Evolutionary conservation across 92 coral and sea anemone species (phyloP), one percentile per base, ranked within the genome.

Genomic region (Hydrozoanthus gracilis): DNA sequence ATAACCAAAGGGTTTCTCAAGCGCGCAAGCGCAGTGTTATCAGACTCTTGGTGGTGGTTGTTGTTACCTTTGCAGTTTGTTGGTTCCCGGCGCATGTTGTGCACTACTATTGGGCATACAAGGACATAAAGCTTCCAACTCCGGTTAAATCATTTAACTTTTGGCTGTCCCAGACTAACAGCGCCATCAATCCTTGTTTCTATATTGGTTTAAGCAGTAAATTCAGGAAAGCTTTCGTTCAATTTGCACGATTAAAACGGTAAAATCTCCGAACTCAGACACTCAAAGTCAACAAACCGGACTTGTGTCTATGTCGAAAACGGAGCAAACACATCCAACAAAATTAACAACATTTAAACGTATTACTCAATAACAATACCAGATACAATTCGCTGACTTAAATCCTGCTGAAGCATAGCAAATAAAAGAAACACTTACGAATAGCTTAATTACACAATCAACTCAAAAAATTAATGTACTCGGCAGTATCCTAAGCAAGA

Each of bases 1-100:
- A 80, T 61, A 80, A 80, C 11, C 9, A n/a, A 12, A 60, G 85
- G 11, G 16, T 80, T 6, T 61, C 74, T 0, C 85, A 80, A 46
- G 61, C 58, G 46, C 85, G 85, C 48, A 80, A 80, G 60, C 85
- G 85, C 58, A 80, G 8, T 18, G 85, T 80, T 8, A 80, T 80
- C 11, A 64, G 85, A 80, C 58, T 80, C 54, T 61, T 80, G 44
- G 73, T 80, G 11, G 74, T 80, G 5, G 49, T 80, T 80, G 85
- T 80, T 7, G 6, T 80, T 14, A 49, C 73, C 44, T 80, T 80
- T 11, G 75, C 74, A 11, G 18, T 80, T 9, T 80, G 85, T 47
- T 80, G 85, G 85, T 80, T 80, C 8, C 85, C 85, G 3, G 85
- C 74, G 4, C 85, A 80, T 3, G 73, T 80, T 17, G 35, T 48